Conservation (phyloP, 2,888 invertebrate genomes). For the Drosophila mulleri region DNA sequence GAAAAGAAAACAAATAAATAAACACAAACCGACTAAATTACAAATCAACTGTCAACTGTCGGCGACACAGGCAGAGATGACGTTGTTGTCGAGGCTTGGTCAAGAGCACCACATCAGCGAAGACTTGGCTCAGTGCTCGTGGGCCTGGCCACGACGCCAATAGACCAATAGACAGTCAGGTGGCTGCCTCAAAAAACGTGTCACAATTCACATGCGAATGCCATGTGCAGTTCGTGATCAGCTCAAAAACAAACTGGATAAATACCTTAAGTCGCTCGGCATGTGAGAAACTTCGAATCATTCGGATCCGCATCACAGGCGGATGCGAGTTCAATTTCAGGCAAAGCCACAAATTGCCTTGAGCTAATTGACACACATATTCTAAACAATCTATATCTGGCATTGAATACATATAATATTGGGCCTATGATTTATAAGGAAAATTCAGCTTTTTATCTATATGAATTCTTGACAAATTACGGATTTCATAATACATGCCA, state of each 20-base stretch:
- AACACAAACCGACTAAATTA: slow-evolving; percentile 38
- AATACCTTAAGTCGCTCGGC: slow-evolving; percentile 30
- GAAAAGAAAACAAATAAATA: slow-evolving; percentile 11
- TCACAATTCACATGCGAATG: slow-evolving; percentile 61
- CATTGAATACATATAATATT: neutral
- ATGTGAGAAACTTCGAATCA: slow-evolving; percentile 35
- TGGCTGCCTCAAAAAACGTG: slow-evolving; percentile 52
- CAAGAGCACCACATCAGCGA: slow-evolving; percentile 55
- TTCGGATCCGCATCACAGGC: slow-evolving; percentile 26
- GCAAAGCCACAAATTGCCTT: slow-evolving; percentile 32
- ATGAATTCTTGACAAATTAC: neutral
- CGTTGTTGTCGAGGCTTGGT: slow-evolving; percentile 54
- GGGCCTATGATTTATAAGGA: neutral
- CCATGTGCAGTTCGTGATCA: slow-evolving; percentile 55
- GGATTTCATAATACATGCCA: neutral
- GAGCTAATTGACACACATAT: slow-evolving; percentile 26
- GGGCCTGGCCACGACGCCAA: slow-evolving; percentile 24
- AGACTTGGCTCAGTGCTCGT: slow-evolving; percentile 20
- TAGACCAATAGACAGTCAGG: slow-evolving; percentile 31
- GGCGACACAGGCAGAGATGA: slow-evolving; percentile 24
- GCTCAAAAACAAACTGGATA: slow-evolving; percentile 46
- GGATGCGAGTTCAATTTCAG: slow-evolving; percentile 23
- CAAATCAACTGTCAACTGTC: slow-evolving; percentile 55
- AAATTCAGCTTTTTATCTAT: neutral
- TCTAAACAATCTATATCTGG: neutral